Conservation (phyloP, 1,140 invertebrate genomes). For the Orchestia grillus region DNA sequence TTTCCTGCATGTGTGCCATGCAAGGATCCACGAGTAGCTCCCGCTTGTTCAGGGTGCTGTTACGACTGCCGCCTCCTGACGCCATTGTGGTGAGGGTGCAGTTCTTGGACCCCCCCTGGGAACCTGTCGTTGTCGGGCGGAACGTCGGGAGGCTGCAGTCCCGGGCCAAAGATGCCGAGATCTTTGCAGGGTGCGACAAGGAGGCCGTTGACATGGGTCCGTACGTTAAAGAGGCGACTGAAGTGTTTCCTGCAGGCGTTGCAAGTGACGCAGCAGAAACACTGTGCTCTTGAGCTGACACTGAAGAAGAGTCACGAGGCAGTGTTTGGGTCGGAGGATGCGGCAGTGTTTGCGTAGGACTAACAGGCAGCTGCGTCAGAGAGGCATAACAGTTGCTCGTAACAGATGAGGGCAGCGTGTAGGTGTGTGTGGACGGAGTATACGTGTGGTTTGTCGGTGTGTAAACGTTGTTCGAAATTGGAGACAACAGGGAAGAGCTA, state of each 20-base stretch:
- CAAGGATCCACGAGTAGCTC: constrained; percentile 47
- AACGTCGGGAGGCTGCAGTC: constrained; percentile 39
- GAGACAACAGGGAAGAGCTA: constrained; percentile 20
- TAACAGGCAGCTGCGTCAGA: constrained; percentile 51
- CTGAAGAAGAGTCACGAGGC: constrained; percentile 24
- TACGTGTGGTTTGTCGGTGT: constrained; percentile 48
- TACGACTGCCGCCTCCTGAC: constrained; percentile 33
- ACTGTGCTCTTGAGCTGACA: not conserved
- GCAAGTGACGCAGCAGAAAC: constrained; percentile 41
- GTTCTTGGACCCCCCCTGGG: constrained; percentile 20
- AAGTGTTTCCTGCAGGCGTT: constrained; percentile 35
- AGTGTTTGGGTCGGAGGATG: constrained; percentile 48
- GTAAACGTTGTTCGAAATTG: constrained; percentile 47
- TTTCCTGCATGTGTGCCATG: constrained; percentile 43
- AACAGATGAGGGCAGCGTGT: constrained; percentile 41
- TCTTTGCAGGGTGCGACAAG: constrained; percentile 10
- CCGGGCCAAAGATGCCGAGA: constrained; percentile 3
- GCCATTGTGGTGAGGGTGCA: constrained; percentile 39
- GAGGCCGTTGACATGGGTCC: constrained; percentile 41
- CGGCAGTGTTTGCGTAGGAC: constrained; percentile 45
- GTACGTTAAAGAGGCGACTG: constrained; percentile 32
- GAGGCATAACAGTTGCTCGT: constrained; percentile 52
- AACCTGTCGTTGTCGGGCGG: constrained; percentile 15
- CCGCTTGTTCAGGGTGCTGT: constrained; percentile 11
- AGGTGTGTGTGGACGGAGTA: constrained; percentile 50